Evolutionary conservation across 2,113 vertebrate genomes (phyloP), one percentile per base, ranked within the genome.

Genomic region (Nesoenas mayeri): DNA sequence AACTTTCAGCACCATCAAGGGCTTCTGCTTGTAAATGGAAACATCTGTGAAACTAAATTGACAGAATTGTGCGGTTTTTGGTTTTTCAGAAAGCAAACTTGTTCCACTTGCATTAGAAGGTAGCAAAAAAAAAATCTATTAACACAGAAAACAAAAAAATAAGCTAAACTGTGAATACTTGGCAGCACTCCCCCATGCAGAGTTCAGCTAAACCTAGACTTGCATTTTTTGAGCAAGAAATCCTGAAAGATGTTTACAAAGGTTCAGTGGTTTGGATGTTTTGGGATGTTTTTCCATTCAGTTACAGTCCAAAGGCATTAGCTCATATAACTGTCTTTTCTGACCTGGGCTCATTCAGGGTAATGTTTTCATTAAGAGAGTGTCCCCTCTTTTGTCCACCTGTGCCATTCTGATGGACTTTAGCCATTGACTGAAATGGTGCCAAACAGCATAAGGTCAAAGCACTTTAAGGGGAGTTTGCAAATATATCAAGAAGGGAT

Each of bases 1-100:
- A 96, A 96, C 93, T 97, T 97, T 95, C 94, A 97, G 96, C 67
- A 84, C 89, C 95, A 96, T 97, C 94, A 97, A 92, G 95, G 92
- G 95, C 95, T 97, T 96, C 96, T 97, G 95, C 95, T 97, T 94
- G 77, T 88, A 97, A 97, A 95, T 86, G 84, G 94, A 95, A 98
- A 98, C 98, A 98, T 97, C 97, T 97, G 97, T 85, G 97, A 88
- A 96, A 85, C 83, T 73, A 84, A 92, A 91, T 83, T 93, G 97
- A 92, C 50, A 91, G 69, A 86, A 78, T 1, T 18, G 61, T 4
- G 47, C 60, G 14, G 22, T 47, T 73, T 62, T 50, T 75, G 54
- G 38, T 74, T 66, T 20, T 92, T 72, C 25, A 32, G 42, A 70
- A 77, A 81, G 40, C 18, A 65, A 26, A 56, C 25, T 71, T 53